Evolutionary conservation across 2,888 invertebrate species (phyloP), one percentile per base, ranked within the genome.

Genomic region (Sphaeridia pumilis): DNA sequence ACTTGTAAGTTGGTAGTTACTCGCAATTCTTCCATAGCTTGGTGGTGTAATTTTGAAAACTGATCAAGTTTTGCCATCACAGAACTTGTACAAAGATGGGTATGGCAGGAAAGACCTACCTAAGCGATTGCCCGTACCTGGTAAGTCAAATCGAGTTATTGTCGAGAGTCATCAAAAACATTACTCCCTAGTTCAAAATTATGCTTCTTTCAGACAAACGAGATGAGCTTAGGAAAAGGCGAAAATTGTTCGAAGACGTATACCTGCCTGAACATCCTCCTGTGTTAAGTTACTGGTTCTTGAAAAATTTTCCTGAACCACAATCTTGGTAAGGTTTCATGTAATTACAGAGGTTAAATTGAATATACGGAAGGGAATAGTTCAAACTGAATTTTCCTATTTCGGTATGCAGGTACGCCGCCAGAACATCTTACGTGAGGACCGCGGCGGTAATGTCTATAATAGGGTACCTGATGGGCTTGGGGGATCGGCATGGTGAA

Each of bases 361-460:
- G n/a, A n/a, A n/a, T n/a, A n/a, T n/a, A n/a, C n/a, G n/a, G n/a
- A n/a, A n/a, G n/a, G n/a, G n/a, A n/a, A n/a, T n/a, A n/a, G n/a
- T n/a, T n/a, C n/a, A n/a, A n/a, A n/a, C n/a, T n/a, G n/a, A n/a
- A n/a, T n/a, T 31, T 34, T 47, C 34, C 27, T 26, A 44, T 58
- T 14, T n/a, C n/a, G n/a, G n/a, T n/a, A n/a, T n/a, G n/a, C 58
- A 82, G 93, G 94, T 88, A 92, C 70, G 83, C 85, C 67, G 94
- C 95, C 0, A 76, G 95, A 57, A 82, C 84, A 14, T 82, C 88
- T 0, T 99, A 87, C 68, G 85, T 87, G 47, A 80, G 90, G 60
- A 94, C 95, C 0, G 81, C 87, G 2, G 97, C 97, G 12, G 95
- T 95, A 0, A 97, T 98, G 86, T 94, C 93, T 1, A 93, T 97